Evolutionary conservation across 2,113 vertebrate species (phyloP).

Genomic region (Campylomormyrus numenius): DNA sequence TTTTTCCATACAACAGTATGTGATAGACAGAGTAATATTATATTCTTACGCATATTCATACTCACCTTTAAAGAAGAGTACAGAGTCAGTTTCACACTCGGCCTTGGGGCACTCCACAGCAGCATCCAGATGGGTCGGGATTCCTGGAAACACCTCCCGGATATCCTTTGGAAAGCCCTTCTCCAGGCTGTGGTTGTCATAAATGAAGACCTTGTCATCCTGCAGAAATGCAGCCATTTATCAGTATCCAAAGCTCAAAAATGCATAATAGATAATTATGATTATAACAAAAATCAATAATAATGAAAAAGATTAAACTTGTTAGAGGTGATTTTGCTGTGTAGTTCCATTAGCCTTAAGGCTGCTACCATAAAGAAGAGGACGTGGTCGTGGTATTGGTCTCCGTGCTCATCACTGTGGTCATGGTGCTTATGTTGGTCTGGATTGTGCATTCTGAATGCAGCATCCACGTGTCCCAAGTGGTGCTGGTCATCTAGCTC

Average conservation of each 20-base stretch:
- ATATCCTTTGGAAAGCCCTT: conserved; percentile 53
- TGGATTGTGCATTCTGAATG: conserved; percentile 61
- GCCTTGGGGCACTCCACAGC: conserved; percentile 73
- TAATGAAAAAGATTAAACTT: not conserved
- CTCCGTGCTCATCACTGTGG: conserved; percentile 27
- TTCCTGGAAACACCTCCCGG: conserved; percentile 62
- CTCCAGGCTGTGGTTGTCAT: conserved; percentile 53
- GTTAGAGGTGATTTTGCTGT: not conserved
- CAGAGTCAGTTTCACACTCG: conserved; percentile 58
- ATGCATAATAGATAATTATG: not conserved
- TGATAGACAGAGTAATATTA: not conserved
- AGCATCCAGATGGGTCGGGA: conserved; percentile 66
- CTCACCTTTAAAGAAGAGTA: conserved; percentile 78
- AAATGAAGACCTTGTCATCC: conserved; percentile 68
- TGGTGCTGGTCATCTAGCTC: conserved; percentile 48
- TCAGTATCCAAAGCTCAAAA: not conserved
- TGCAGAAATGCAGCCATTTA: conserved; percentile 32
- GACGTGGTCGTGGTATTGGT: conserved; percentile 21
- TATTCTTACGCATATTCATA: not conserved
- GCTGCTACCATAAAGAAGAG: conserved; percentile 67
- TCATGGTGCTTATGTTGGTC: conserved; percentile 41
- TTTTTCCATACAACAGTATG: not conserved
- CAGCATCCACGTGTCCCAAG: conserved; percentile 64
- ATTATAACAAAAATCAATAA: not conserved
- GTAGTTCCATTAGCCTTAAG: not conserved